Evolutionary conservation across 2,113 vertebrate species (phyloP).

Genomic region (Pangasianodon hypophthalmus): DNA sequence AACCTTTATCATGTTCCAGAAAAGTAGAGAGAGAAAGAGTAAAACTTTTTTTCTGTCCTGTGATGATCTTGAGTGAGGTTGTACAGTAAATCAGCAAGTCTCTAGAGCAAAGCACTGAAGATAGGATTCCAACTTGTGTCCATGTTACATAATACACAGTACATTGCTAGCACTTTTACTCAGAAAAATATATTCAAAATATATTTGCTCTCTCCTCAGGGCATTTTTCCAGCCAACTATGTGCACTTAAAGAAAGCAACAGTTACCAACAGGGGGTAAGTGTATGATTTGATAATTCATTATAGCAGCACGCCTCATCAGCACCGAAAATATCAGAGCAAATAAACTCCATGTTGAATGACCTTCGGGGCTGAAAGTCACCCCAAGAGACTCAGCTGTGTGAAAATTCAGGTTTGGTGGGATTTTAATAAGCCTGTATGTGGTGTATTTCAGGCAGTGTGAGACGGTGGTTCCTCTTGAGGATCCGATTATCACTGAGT

Average conservation of each 20-base stretch:
- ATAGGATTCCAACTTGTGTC: constrained; percentile 20
- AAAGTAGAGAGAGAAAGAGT: background rate
- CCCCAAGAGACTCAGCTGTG: background rate
- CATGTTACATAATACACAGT: constrained; percentile 8
- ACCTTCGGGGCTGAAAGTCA: background rate
- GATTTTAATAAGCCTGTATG: constrained; percentile 11
- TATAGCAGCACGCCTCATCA: constrained; percentile 16
- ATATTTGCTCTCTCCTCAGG: constrained; percentile 61
- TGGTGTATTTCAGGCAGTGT: constrained; percentile 77
- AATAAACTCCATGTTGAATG: constrained; percentile 14
- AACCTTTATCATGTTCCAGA: background rate
- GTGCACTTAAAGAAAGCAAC: constrained; percentile 80
- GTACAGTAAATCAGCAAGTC: constrained; percentile 38
- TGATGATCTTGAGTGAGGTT: background rate
- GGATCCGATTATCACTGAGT: constrained; percentile 95
- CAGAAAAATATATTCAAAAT: background rate
- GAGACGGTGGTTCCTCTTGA: constrained; percentile 95
- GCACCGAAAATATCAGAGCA: background rate
- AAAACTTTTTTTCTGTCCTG: background rate
- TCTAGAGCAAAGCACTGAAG: constrained; percentile 33
- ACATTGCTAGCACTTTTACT: background rate
- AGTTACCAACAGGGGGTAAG: constrained; percentile 80
- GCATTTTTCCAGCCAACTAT: constrained; percentile 79
- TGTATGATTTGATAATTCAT: constrained; percentile 36
- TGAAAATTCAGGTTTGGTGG: background rate